Evolutionary conservation across 1,140 invertebrate genomes (phyloP).

Genomic region (Metaphire vulgaris): DNA sequence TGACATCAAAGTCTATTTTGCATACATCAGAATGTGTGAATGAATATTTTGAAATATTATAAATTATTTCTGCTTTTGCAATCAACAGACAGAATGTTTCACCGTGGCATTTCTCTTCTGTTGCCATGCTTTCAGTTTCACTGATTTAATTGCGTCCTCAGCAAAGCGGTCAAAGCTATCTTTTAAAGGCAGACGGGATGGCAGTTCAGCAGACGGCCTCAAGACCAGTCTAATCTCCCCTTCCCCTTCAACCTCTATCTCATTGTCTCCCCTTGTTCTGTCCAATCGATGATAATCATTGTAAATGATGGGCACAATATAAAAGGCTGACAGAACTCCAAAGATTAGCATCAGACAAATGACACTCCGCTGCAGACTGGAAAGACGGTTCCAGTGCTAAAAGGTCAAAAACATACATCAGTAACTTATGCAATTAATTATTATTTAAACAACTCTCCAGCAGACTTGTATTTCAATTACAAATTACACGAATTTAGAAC

Average conservation of each 20-base stretch:
- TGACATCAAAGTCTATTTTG: too few relatives aligned
- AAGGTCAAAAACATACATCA: constrained; percentile 34
- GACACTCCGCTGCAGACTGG: constrained; percentile 70
- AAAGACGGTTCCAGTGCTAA: constrained; percentile 74
- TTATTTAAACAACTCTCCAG: too few relatives aligned
- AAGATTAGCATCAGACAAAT: constrained; percentile 59
- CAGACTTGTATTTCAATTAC: too few relatives aligned
- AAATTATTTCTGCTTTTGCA: too few relatives aligned
- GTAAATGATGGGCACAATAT: constrained; percentile 52
- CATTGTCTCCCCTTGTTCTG: constrained; percentile 14
- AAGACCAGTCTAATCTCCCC: too few relatives aligned
- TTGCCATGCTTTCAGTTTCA: constrained; percentile 31
- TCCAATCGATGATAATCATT: constrained; percentile 22
- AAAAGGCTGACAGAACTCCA: constrained; percentile 57
- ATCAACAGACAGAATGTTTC: too few relatives aligned
- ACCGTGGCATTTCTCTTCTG: constrained; percentile 19
- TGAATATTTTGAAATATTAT: too few relatives aligned
- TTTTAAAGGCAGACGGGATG: constrained; percentile 21
- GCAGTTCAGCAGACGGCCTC: not conserved
- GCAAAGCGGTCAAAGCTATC: constrained; percentile 20
- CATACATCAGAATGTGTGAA: too few relatives aligned
- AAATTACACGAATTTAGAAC: too few relatives aligned
- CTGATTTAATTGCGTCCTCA: constrained; percentile 20
- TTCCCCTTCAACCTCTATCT: too few relatives aligned
- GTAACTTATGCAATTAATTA: too few relatives aligned